Evolutionary conservation across 2,888 invertebrate genomes (phyloP), one percentile per base, ranked within the genome.

Genomic region (Lycophotia porphyrea): DNA sequence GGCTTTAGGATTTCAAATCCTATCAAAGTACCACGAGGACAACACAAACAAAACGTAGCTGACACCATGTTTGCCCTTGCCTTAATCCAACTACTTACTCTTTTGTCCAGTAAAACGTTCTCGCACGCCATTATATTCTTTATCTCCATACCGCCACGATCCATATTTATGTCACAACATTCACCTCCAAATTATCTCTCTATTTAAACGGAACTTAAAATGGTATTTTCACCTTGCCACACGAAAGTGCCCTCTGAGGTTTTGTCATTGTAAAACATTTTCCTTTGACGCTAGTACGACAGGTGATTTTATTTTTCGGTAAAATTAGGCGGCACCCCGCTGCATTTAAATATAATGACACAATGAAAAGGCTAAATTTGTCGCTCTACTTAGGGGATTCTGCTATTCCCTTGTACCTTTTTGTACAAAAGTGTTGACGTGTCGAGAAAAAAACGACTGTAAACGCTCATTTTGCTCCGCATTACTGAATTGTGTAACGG

Each of bases 291-390:
- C 42, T 76, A 63, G 69, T n/a, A 72, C 74, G 89, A 89, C 90
- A 93, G 92, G 92, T 93, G 92, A 92, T 91, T 90, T 91, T 90
- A 88, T 89, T 92, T 92, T 93, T 92, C 77, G 88, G 91, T 89
- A 86, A 91, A 92, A 90, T 91, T 91, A 90, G 91, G 86, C 89
- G 87, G 90, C 91, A 91, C 91, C 91, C 90, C 79, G 88, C 90
- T 92, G 92, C 91, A 93, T 95, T 95, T 93, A 92, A 95, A 94
- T 92, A 91, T 93, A 93, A 94, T 92, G 92, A 90, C 89, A 91
- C 91, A 92, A 91, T 92, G 91, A 92, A 93, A 93, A 91, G 90
- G 89, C 90, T 88, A 91, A 93, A 94, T 94, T 94, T 93, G 93
- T 93, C 91, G 90, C 85, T 81, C 84, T 87, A 89, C 88, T 91